Percentiles rank a stretch among this genome's conserved stretches.
These are phyloP conservation scores for Martes martes DNA, from an alignment of 2,113 vertebrate species.

Conservation along the genomic window DNA sequence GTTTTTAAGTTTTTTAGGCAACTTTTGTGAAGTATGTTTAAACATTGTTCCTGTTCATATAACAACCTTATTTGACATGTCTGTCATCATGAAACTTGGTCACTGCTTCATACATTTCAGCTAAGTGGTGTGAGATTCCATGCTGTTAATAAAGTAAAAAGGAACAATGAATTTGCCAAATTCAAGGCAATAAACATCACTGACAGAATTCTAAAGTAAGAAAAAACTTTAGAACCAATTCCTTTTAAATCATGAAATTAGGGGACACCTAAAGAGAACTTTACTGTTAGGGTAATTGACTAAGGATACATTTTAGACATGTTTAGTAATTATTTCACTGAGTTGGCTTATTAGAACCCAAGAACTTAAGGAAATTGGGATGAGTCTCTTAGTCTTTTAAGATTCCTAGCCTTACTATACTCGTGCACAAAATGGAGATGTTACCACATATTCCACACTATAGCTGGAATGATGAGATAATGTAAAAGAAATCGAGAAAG, in stretches of 20 bases:
- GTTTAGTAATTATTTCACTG: slow-evolving; percentile 20
- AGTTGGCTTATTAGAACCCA: background rate
- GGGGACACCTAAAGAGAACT: background rate
- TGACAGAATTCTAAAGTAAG: background rate
- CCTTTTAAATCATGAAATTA: slow-evolving; percentile 28
- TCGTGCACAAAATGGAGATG: background rate
- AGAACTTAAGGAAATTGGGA: slow-evolving; percentile 30
- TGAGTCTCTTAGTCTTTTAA: background rate
- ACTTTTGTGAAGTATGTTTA: background rate
- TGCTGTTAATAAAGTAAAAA: slow-evolving; percentile 19
- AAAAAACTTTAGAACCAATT: slow-evolving; percentile 1
- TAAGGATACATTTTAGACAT: background rate
- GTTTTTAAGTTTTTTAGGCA: slow-evolving; percentile 22
- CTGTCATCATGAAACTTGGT: background rate
- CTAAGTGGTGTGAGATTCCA: background rate
- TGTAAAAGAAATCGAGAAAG: slow-evolving; percentile 4
- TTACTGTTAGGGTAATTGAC: slow-evolving; percentile 4
- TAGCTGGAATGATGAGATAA: slow-evolving; percentile 73
- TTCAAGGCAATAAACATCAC: background rate
- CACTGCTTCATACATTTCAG: slow-evolving; percentile 9
- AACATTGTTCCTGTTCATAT: background rate
- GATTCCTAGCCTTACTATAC: slow-evolving; percentile 20
- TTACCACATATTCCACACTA: slow-evolving; percentile 47
- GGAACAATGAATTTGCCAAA: slow-evolving; percentile 9
- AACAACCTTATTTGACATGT: background rate